Percentiles rank a stretch among this genome's conserved stretches.
Evolutionary conservation across 2,797 vertebrate genomes (phyloP).

Genomic region (Muscicapa striata): DNA sequence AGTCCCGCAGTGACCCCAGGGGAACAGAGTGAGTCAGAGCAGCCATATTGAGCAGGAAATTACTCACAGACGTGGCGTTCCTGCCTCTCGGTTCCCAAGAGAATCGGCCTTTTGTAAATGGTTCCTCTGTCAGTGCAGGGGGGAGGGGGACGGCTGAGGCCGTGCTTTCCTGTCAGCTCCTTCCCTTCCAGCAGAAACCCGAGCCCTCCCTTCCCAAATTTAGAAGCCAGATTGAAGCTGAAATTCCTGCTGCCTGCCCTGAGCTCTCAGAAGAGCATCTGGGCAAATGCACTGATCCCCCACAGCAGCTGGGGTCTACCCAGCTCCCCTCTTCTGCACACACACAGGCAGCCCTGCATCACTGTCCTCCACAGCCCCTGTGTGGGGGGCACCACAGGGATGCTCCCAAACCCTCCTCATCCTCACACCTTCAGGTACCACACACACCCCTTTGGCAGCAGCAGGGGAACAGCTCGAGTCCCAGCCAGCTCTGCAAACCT

Average conservation of each 20-base stretch:
- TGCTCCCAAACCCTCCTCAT: not conserved
- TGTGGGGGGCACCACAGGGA: accelerated
- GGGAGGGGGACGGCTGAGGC: conserved; percentile 75
- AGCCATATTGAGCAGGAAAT: conserved; percentile 99
- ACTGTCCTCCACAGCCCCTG: not conserved
- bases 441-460: not conserved
- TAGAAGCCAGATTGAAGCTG: conserved; percentile 80
- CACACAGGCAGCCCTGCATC: not conserved
- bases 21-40: conserved; percentile 94
- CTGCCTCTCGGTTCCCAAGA: conserved; percentile 82
- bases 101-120: conserved; percentile 87
- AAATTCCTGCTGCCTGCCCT: conserved; percentile 73
- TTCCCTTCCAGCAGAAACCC: conserved; percentile 84
- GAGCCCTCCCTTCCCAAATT: conserved; percentile 81
- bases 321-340: not conserved
- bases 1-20: conserved; percentile 86
- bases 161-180: conserved; percentile 83
- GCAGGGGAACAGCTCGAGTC: not conserved
- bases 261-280: not conserved
- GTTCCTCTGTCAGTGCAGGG: conserved; percentile 84
- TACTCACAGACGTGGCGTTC: conserved; percentile 90
- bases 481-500: not conserved
- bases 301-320: not conserved
- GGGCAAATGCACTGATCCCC: not conserved
- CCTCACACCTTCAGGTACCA: not conserved